A percentile compares a stretch with the other conserved stretches of the same genome.
Conservation (phyloP, 1,140 invertebrate genomes). For the Drosophila hydei region DNA sequence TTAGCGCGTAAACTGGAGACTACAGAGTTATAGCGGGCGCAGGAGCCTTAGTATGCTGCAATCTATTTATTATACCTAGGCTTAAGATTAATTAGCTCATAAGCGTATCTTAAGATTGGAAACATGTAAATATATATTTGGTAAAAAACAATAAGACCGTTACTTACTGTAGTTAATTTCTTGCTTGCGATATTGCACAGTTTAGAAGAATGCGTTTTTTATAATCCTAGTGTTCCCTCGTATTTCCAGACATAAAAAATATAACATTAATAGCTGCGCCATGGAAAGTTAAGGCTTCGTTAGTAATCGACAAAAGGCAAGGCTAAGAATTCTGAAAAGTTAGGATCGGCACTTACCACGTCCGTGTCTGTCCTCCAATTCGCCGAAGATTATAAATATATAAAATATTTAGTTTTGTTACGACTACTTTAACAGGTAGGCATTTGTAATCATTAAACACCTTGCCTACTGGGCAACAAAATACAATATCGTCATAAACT, state of each 20-base stretch:
- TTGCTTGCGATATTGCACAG: conserved; percentile 2
- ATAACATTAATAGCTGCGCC: conserved; percentile 15
- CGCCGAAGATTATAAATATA: conserved; percentile 51
- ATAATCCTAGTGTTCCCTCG: conserved; percentile 14
- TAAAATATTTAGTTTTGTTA: conserved; percentile 47
- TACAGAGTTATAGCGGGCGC: conserved; percentile 86
- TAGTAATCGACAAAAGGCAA: no score
- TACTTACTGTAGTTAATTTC: conserved; percentile 30
- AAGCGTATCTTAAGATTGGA: conserved; percentile 6
- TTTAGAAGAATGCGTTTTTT: conserved; percentile 8
- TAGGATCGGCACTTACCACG: conserved; percentile 51
- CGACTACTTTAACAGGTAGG: conserved; percentile 35
- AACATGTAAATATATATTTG: conserved; percentile 49
- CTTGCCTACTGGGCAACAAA: conserved; percentile 22
- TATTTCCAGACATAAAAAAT: conserved; percentile 36
- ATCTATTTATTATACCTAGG: conserved; percentile 62
- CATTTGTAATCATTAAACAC: conserved; percentile 45
- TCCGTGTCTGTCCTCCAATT: conserved; percentile 29
- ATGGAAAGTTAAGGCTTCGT: no score
- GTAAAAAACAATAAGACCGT: not conserved
- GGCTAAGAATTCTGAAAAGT: no score
- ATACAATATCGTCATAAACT: not conserved
- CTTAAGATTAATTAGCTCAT: conserved; percentile 11
- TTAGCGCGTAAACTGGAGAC: conserved; percentile 93
- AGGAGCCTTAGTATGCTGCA: no score